These are phyloP conservation scores for Lateolabrax maculatus DNA, from an alignment of 2,797 vertebrate species.

Conservation along the genomic window DNA sequence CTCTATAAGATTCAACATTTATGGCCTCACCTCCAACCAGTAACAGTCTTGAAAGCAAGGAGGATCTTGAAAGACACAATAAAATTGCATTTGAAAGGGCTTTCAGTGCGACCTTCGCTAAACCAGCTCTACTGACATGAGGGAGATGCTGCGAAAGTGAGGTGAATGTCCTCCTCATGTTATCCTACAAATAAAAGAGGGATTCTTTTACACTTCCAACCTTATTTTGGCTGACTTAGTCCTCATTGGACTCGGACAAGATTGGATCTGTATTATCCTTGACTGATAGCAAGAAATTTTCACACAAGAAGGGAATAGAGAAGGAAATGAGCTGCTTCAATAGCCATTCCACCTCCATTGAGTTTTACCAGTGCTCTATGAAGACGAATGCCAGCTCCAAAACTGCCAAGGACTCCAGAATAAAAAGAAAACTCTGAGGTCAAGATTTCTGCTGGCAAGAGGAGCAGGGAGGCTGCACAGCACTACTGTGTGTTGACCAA, in stretches of 20 bases:
- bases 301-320: slow-evolving; percentile 7
- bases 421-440: slow-evolving; percentile 53
- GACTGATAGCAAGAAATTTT: slow-evolving; percentile 34
- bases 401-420: slow-evolving; percentile 40
- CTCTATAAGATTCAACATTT: background rate
- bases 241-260: slow-evolving; percentile 14
- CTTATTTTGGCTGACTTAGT: slow-evolving; percentile 24
- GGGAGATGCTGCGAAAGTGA: background rate
- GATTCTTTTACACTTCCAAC: slow-evolving; percentile 9
- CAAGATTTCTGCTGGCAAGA: slow-evolving; percentile 49
- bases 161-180: slow-evolving; percentile 16
- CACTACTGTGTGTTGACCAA: slow-evolving; percentile 28
- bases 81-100: background rate
- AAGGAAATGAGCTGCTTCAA: slow-evolving; percentile 53
- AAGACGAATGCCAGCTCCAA: slow-evolving; percentile 30
- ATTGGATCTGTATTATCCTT: slow-evolving; percentile 30
- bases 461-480: slow-evolving; percentile 33
- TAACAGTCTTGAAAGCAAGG: background rate
- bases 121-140: slow-evolving; percentile 7
- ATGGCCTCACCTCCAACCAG: background rate
- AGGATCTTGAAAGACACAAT: background rate
- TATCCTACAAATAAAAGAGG: background rate
- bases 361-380: slow-evolving; percentile 41
- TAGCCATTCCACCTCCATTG: slow-evolving; percentile 25
- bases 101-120: background rate